phyloP scores from a whole-genome alignment of 2,113 vertebrate species.

The Albula goreensis region DNA sequence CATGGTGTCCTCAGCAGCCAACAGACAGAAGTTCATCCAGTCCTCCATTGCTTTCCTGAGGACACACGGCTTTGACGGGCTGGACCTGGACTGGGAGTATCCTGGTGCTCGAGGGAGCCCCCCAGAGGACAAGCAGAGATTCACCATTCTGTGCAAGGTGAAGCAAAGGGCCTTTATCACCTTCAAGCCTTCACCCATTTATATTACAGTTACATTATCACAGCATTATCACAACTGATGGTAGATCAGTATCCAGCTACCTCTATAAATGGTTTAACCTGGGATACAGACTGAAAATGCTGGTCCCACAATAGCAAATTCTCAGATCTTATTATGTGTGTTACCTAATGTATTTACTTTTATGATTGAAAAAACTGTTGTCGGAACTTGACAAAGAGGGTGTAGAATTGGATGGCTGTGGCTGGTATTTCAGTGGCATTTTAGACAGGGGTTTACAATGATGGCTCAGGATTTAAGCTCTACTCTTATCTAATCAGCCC shows the following conservation, averaged over 20 bases:
- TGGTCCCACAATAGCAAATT: too few species aligned
- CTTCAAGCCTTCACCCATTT: background rate
- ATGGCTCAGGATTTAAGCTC: too few species aligned
- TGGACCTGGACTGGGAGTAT: constrained; percentile 81
- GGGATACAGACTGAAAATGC: too few species aligned
- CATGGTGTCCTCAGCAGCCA: constrained; percentile 64
- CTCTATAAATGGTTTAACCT: background rate
- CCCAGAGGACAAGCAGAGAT: constrained; percentile 73
- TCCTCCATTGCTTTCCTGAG: constrained; percentile 73
- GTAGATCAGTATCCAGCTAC: background rate
- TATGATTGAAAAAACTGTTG: too few species aligned
- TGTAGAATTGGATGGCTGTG: background rate
- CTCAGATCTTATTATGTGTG: too few species aligned
- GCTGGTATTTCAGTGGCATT: background rate
- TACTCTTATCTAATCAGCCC: too few species aligned
- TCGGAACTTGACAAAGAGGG: too few species aligned
- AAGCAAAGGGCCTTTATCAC: constrained; percentile 12
- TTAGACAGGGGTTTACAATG: too few species aligned
- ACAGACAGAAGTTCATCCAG: constrained; percentile 73
- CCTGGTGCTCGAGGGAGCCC: constrained; percentile 77
- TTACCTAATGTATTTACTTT: too few species aligned
- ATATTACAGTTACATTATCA: background rate
- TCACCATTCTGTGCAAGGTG: constrained; percentile 75
- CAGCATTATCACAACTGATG: background rate
- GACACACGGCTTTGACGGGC: constrained; percentile 76